phyloP scores from a whole-genome alignment of 2,113 vertebrate genomes.

The Oncorhynchus clarkii region DNA sequence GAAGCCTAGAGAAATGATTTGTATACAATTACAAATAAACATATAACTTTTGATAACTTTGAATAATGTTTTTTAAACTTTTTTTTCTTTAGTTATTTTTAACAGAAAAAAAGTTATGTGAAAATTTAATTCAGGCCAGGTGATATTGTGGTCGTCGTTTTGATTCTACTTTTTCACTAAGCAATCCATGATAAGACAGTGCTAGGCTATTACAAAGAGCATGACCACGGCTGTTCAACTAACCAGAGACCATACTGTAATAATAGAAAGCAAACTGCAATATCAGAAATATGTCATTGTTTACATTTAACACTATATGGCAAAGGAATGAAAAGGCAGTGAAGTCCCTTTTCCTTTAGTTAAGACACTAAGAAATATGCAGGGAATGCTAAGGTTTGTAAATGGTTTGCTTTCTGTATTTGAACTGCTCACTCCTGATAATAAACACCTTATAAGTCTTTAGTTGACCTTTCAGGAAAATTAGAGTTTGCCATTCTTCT shows the following conservation, averaged over 20 bases:
- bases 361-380: constrained; percentile 94
- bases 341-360: constrained; percentile 80
- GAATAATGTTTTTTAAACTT: constrained; percentile 53
- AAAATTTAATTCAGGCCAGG: constrained; percentile 76
- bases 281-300: constrained; percentile 74
- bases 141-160: constrained; percentile 77
- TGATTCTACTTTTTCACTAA: constrained; percentile 60
- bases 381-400: constrained; percentile 89
- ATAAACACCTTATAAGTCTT: constrained; percentile 34
- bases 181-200: constrained; percentile 47
- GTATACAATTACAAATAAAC: constrained; percentile 81
- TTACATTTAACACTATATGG: constrained; percentile 87
- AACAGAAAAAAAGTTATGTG: constrained; percentile 58
- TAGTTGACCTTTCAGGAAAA: constrained; percentile 69
- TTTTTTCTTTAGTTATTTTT: constrained; percentile 40
- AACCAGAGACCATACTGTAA: constrained; percentile 78
- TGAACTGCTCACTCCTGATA: constrained; percentile 78
- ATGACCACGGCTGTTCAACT: constrained; percentile 72
- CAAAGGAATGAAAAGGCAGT: constrained; percentile 79
- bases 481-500: constrained; percentile 65
- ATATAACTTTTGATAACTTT: constrained; percentile 60
- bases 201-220: constrained; percentile 44
- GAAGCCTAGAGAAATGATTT: constrained; percentile 82
- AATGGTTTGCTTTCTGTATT: constrained; percentile 79
- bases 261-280: constrained; percentile 73